These are phyloP conservation scores for Petaurus breviceps DNA, from an alignment of 2,113 vertebrate species.

Conservation along the genomic window DNA sequence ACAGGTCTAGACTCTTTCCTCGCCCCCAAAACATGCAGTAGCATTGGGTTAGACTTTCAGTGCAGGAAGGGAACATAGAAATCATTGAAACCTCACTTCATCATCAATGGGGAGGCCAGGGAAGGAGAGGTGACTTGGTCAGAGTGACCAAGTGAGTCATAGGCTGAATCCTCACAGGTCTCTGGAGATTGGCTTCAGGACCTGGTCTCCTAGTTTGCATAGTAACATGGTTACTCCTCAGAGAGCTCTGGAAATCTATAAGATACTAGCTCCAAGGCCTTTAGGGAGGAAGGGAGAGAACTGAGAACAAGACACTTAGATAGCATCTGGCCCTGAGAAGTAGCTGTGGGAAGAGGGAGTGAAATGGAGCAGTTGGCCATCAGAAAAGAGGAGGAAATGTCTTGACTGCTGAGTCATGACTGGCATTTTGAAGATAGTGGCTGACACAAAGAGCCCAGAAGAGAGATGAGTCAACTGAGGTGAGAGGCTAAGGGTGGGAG, in stretches of 20 bases:
- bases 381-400: not conserved
- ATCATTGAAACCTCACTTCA: not conserved
- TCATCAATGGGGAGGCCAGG: not conserved
- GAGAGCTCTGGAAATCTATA: not conserved
- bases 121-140: not conserved
- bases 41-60: not conserved
- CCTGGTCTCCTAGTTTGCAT: not conserved
- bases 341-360: not conserved
- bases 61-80: not conserved
- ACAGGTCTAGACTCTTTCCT: not conserved
- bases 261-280: not conserved
- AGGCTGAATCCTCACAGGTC: not conserved
- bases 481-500: not conserved
- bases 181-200: not conserved
- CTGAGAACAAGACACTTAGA: not conserved
- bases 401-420: not conserved
- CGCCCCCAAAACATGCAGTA: not conserved
- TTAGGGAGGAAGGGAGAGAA: not conserved
- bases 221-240: not conserved
- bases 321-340: not conserved
- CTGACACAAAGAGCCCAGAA: not conserved
- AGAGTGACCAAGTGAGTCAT: not conserved
- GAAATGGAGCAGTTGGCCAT: not conserved
- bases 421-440: not conserved
- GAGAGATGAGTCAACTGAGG: not conserved